Evolutionary conservation across 1,140 invertebrate genomes (phyloP), one percentile per base, ranked within the genome.

Genomic region (Aporrectodea caliginosa): DNA sequence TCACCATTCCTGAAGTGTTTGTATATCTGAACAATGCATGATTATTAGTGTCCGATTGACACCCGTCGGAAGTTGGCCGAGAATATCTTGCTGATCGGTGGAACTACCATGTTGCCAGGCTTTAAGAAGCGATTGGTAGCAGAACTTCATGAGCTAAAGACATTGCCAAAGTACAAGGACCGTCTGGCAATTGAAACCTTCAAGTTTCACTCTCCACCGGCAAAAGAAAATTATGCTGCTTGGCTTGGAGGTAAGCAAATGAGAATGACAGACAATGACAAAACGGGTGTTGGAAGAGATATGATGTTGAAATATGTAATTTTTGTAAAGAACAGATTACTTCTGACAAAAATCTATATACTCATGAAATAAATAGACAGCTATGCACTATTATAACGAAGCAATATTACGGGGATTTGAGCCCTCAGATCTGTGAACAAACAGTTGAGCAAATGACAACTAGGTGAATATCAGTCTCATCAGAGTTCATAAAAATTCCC

Each of bases 211-310:
- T 89, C 89, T 16, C 88, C 92, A 30, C 94, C 94, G 2, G 92
- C 92, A 69, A 93, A 94, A 85, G 92, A 93, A 75, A 97, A 97
- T 89, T 96, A 93, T 85, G 91, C 92, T 2, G 91, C 92, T 33
- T 96, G 95, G 95, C 87, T 95, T 16, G 94, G 94, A 85, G 93
- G 92, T 92, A 88, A 86, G 84, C n/a, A n/a, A n/a, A n/a, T n/a
- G n/a, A n/a, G n/a, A n/a, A n/a, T n/a, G n/a, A n/a, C n/a, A 75
- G 14, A 0, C 12, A 29, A n/a, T 16, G 43, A 1, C 1, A 30
- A 70, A 27, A 2, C 2, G 29, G 6, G 6, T 14, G n/a, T 22
- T n/a, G 16, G 22, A 73, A 2, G 12, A 30, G 27, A 73, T n/a
- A 2, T 2, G 29, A 16, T 70, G 71, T 78, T 30, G 22, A 71